These are phyloP conservation scores for Microtus pennsylvanicus DNA, from an alignment of 2,113 vertebrate genomes.

Conservation along the genomic window DNA sequence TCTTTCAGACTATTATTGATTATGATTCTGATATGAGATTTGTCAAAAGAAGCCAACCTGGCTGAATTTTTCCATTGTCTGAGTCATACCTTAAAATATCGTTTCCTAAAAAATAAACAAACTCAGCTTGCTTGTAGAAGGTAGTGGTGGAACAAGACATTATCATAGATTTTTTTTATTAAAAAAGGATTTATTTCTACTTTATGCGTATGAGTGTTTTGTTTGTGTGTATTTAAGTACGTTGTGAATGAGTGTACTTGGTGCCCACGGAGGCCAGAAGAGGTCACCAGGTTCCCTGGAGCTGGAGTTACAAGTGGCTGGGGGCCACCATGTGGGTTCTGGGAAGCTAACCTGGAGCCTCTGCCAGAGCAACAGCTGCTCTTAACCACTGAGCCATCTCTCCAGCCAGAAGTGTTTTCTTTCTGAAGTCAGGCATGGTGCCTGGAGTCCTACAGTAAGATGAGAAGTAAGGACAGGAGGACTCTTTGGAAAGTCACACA, in stretches of 20 bases:
- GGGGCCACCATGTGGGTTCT: background rate
- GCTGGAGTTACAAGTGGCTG: background rate
- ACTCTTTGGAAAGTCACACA: background rate
- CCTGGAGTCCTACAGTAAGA: background rate
- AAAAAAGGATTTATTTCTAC: background rate
- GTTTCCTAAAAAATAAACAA: background rate
- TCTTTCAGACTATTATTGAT: background rate
- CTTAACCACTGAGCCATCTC: background rate
- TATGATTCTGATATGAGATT: slow-evolving; percentile 8
- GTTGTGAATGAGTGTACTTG: background rate
- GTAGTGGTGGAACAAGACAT: background rate
- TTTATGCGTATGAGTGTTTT: background rate
- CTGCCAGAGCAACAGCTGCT: background rate
- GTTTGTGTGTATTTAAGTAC: background rate
- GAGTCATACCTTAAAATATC: slow-evolving; percentile 35
- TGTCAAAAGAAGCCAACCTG: background rate
- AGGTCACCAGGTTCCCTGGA: background rate
- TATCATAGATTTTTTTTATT: background rate
- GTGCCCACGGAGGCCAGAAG: background rate
- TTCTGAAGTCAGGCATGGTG: background rate
- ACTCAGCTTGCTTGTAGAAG: background rate
- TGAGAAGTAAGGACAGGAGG: background rate
- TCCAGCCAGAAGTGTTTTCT: background rate
- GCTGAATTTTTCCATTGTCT: background rate
- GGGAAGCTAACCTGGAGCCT: background rate